phyloP scores from a whole-genome alignment of 2,797 vertebrate genomes.

The Falco novaeseelandiae region DNA sequence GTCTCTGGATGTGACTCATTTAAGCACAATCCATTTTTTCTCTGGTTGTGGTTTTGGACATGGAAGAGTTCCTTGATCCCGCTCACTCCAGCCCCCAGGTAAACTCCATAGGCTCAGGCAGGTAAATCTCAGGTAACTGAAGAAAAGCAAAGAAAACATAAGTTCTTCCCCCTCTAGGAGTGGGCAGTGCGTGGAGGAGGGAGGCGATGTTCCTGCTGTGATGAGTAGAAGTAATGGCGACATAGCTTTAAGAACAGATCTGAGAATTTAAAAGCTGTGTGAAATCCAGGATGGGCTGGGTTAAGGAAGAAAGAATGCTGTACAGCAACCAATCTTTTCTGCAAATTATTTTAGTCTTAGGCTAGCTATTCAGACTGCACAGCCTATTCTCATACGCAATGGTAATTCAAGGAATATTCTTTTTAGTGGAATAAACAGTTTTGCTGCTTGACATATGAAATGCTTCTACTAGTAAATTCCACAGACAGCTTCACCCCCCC shows the following conservation, averaged over 20 bases:
- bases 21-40: neutral
- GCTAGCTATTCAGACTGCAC: too few relatives aligned
- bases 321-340: neutral
- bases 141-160: neutral
- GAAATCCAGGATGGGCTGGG: neutral
- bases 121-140: neutral
- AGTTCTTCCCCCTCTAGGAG: neutral
- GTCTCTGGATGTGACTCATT: neutral
- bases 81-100: neutral
- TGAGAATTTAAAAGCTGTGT: slow-evolving; percentile 5
- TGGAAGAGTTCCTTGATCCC: neutral
- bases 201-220: neutral
- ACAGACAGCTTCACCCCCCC: neutral
- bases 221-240: neutral
- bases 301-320: neutral
- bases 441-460: slow-evolving; percentile 20
- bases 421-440: slow-evolving; percentile 47
- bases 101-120: neutral
- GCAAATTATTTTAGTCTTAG: neutral
- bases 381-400: neutral
- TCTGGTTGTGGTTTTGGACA: neutral
- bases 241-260: neutral
- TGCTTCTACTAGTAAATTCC: slow-evolving; percentile 33
- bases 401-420: slow-evolving; percentile 14
- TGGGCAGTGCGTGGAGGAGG: neutral